Conservation (phyloP, 2,797 vertebrate species). For the Eurystomus glaucurus region DNA sequence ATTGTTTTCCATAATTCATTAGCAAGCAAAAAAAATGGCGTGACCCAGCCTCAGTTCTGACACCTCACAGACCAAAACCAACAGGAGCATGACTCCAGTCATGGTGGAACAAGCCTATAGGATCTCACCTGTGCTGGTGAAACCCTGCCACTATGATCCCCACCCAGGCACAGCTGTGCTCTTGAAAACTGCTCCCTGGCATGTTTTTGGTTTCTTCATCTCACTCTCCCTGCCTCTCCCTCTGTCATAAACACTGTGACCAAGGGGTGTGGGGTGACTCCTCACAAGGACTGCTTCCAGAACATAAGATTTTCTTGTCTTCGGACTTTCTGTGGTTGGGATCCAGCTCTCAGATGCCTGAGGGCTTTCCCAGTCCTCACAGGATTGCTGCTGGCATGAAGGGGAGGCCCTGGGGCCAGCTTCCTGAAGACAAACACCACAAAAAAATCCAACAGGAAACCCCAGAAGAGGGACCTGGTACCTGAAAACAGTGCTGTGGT, state of each 20-base stretch:
- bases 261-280: background rate
- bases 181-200: background rate
- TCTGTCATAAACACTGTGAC: background rate
- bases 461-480: background rate
- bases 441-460: fast-evolving
- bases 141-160: background rate
- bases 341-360: background rate
- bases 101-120: fast-evolving
- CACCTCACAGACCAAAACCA: background rate
- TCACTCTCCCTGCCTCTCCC: fast-evolving
- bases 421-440: background rate
- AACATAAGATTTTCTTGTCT: background rate
- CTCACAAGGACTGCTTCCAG: background rate
- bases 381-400: background rate
- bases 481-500: background rate
- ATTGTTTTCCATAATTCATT: background rate
- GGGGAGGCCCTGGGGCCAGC: too few species aligned
- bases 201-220: background rate
- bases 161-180: background rate
- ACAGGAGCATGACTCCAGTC: fast-evolving
- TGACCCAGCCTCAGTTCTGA: background rate
- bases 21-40: background rate
- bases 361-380: background rate
- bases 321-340: background rate
- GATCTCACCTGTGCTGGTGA: background rate